Conservation (phyloP, 2,113 vertebrate genomes). For the Urocitellus parryii region DNA sequence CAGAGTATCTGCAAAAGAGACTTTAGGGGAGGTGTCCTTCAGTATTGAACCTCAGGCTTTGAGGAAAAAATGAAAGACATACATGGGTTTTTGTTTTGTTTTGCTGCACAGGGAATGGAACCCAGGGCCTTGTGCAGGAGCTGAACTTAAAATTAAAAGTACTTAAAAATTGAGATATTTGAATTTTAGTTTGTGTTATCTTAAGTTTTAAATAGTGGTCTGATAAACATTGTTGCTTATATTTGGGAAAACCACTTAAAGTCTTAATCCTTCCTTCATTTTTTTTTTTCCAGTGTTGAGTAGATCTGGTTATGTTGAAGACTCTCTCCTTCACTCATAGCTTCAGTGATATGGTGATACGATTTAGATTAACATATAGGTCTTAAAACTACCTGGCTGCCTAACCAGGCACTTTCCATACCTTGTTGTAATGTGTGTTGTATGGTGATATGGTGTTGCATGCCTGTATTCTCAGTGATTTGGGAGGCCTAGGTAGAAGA, state of each 20-base stretch:
- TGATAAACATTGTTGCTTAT: constrained; percentile 42
- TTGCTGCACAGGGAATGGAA: neutral
- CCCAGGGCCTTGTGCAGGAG: neutral
- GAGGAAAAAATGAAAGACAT: neutral
- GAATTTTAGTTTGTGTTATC: constrained; percentile 50
- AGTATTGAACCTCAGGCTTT: neutral
- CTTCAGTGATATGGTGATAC: neutral
- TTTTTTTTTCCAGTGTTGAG: neutral
- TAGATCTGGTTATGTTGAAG: constrained; percentile 23
- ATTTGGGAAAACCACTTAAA: neutral
- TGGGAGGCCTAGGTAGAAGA: too few species aligned
- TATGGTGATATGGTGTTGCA: too few species aligned
- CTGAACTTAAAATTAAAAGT: neutral
- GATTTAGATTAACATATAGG: neutral
- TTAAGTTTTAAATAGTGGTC: constrained; percentile 17
- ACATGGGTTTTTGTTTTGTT: neutral
- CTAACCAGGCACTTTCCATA: neutral
- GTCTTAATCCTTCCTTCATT: neutral
- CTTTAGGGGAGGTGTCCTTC: neutral
- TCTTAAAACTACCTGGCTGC: constrained; percentile 14
- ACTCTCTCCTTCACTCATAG: neutral
- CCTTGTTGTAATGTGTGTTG: neutral
- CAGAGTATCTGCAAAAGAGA: neutral
- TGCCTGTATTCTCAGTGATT: too few species aligned
- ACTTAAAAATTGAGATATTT: constrained; percentile 8